These are phyloP conservation scores for Porphyrio hochstetteri DNA, from an alignment of 2,113 vertebrate species.

Conservation along the genomic window DNA sequence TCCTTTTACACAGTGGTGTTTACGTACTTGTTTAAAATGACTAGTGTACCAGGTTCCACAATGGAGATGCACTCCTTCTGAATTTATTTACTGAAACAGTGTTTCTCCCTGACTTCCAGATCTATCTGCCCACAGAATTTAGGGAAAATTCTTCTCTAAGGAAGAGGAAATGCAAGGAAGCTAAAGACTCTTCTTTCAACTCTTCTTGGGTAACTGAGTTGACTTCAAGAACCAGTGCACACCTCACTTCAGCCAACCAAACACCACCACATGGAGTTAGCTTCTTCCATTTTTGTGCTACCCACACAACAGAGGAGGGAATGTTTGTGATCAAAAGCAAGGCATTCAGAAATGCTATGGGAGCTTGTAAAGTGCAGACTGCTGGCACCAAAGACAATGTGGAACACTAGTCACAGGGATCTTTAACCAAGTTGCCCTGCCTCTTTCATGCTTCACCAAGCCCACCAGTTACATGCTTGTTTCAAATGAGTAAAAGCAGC, in stretches of 20 bases:
- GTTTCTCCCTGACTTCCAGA: not conserved
- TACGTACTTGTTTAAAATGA: not conserved
- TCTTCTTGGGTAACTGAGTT: not conserved
- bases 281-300: not conserved
- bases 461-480: accelerated
- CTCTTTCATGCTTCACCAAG: not conserved
- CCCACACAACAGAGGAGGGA: not conserved
- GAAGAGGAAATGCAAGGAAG: not conserved
- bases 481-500: not conserved
- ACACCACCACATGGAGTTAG: not conserved
- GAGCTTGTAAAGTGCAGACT: not conserved
- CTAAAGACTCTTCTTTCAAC: not conserved
- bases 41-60: not conserved
- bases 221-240: not conserved
- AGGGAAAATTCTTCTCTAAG: not conserved
- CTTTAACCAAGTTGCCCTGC: not conserved
- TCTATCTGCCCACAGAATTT: not conserved
- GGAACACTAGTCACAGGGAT: not conserved
- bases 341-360: not conserved
- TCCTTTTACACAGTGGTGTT: not conserved
- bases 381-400: not conserved
- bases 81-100: not conserved
- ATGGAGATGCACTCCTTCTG: not conserved
- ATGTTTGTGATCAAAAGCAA: not conserved
- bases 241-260: not conserved